Evolutionary conservation across 2,113 vertebrate genomes (phyloP).

Genomic region (Takifugu flavidus): DNA sequence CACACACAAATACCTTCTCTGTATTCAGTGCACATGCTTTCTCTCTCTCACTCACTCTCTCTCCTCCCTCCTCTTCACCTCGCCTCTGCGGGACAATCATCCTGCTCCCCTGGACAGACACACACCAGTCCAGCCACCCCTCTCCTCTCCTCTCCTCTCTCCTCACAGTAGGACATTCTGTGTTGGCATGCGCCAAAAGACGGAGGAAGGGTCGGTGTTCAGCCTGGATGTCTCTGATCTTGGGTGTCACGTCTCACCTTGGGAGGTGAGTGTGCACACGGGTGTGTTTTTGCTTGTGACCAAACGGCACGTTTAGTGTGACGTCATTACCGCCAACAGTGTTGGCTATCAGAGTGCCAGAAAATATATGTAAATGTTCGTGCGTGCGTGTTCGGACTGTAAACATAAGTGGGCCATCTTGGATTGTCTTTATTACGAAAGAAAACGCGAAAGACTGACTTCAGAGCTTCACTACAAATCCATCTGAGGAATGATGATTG

Average conservation of each 20-base stretch:
- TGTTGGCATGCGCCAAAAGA: slow-evolving; percentile 2
- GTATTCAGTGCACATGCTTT: slow-evolving; percentile 33
- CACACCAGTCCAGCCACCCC: slow-evolving; percentile 7
- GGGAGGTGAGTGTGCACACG: slow-evolving; percentile 28
- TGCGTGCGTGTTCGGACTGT: background rate
- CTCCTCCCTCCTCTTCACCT: slow-evolving; percentile 1
- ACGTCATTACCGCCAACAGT: slow-evolving; percentile 34
- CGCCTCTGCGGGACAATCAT: slow-evolving; percentile 26
- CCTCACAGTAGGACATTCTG: background rate
- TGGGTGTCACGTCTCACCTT: slow-evolving; percentile 42
- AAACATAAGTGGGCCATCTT: background rate
- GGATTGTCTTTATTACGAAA: background rate
- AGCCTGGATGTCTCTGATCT: slow-evolving; percentile 10
- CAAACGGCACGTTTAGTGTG: slow-evolving; percentile 16
- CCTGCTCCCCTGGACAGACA: slow-evolving; percentile 10
- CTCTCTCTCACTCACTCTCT: slow-evolving; percentile 1
- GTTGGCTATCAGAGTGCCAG: slow-evolving; percentile 19
- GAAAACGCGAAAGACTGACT: background rate
- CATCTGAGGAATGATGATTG: too few relatives aligned
- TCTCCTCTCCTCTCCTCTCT: background rate
- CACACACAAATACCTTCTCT: slow-evolving; percentile 21
- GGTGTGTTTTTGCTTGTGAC: slow-evolving; percentile 5
- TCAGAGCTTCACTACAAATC: too few relatives aligned
- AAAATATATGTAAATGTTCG: background rate
- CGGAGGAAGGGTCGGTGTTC: slow-evolving; percentile 5